Evolutionary conservation across 2,113 vertebrate species (phyloP), one percentile per base, ranked within the genome.

Genomic region (Gasterosteus nipponicus): DNA sequence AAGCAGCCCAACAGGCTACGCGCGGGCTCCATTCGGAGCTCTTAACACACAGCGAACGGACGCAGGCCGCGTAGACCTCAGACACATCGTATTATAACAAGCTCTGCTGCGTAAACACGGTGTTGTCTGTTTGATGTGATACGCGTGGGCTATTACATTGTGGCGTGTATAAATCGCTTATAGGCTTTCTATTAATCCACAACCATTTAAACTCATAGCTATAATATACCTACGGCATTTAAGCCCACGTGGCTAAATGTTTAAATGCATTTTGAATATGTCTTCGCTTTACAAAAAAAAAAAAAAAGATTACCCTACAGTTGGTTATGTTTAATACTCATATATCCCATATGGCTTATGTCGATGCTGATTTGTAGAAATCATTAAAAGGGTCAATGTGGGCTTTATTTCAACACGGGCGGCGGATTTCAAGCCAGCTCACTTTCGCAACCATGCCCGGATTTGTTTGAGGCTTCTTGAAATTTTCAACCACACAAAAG

Each of bases 41-140:
- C 75, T 69, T 83, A 41, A 83, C 82, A 73, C 66, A 7, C 78
- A 64, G 65, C 63, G 62, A 85, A 77, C 72, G 49, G 77, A 78
- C 78, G 83, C 59, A 64, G 58, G 62, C 47, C 39, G 68, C 46
- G 70, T 2, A 49, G n/a, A 51, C 35, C 31, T 51, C 64, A 35
- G 6, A 33, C 3, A 44, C 2, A 44, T n/a, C 57, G 31, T 54
- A 67, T 77, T 22, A 22, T 11, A 22, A 10, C 22, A 26, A 12
- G 11, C 51, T 26, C 51, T 12, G 12, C 51, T 54, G 51, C 10
- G 51, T 53, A 53, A 51, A 53, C 22, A 53, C 19, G 46, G 7
- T 18, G 7, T 47, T 47, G 47, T 49, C 47, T 2, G 8, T 53
- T 19, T 11, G 10, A 26, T 26, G 26, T 64, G 60, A 64, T 65